A percentile compares a stretch with the other conserved stretches of the same genome.
phyloP scores from a whole-genome alignment of 2,113 vertebrate species.

The Grallaria varia region DNA sequence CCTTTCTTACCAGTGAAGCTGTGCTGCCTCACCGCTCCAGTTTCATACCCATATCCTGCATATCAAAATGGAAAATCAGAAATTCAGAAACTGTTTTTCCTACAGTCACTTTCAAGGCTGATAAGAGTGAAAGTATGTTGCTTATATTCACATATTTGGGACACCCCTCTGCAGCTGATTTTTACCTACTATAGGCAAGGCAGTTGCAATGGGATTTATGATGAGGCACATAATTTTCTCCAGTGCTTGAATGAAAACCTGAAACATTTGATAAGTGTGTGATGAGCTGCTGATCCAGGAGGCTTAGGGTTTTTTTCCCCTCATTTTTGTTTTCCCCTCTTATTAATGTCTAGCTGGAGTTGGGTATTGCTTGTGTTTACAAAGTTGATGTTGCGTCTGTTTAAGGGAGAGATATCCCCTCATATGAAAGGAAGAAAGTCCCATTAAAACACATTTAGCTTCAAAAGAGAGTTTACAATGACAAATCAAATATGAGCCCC shows the following conservation, averaged over 20 bases:
- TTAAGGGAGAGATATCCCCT: neutral
- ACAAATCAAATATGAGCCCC: neutral
- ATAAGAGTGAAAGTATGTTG: neutral
- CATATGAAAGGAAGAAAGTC: neutral
- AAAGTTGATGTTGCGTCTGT: neutral
- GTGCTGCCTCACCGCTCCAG: neutral
- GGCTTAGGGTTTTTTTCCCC: rapidly evolving
- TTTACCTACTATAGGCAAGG: neutral
- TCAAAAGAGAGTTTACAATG: neutral
- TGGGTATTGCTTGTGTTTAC: neutral
- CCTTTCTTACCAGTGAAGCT: neutral
- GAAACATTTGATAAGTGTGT: neutral
- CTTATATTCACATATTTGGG: rapidly evolving
- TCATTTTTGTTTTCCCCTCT: neutral
- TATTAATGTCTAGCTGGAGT: neutral
- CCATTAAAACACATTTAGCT: neutral
- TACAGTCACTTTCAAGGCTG: neutral
- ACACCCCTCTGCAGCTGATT: neutral
- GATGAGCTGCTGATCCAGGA: neutral
- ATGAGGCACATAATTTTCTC: neutral
- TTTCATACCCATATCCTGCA: neutral
- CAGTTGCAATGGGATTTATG: neutral
- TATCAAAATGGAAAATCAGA: neutral
- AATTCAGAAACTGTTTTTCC: neutral
- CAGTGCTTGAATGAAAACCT: neutral